Base-by-base conservation (phyloP, 2,888 invertebrate genomes). In the Stenurella melanura region DNA sequence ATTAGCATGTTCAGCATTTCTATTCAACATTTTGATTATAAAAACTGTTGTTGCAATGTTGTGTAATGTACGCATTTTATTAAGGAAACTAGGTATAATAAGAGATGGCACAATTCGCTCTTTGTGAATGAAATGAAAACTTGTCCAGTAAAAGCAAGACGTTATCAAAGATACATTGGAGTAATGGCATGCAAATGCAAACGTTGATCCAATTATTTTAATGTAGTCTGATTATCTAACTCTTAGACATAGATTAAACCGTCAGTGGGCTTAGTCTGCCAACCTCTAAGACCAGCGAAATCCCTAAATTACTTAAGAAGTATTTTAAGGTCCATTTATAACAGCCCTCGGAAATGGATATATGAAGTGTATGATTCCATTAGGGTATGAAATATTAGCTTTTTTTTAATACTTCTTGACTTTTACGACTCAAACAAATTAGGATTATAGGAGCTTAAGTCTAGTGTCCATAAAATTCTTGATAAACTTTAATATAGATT, bases 331-430 rank as follows among this genome's bases (percentile, higher is more conserved):
- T 56, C 26, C 56, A 30, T 68, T 68, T 68, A 68, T 68, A 56
- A 64, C 50, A 50, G 6, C 64, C 42, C 38, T 64, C 38, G 11
- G 2, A 38, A 64, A 64, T 19, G 64, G 42, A 64, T 42, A 19
- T 64, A 64, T 64, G 64, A 64, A 64, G 64, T 68, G 68, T 57
- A 68, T 68, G 34, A 56, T 68, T 68, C 56, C 56, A 67, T 67
- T 67, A 67, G 30, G 30, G 68, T 68, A 56, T 4, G 34, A 54
- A 56, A 21, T 18, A 68, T 68, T 21, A 26, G 60, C 6, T n/a
- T 30, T 26, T 60, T 60, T 60, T 60, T 26, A 60, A 60, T 50
- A 10, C 26, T 10, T n/a, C 54, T n/a, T 19, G 54, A 67, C 67
- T 70, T 70, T 70, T 70, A 70, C 38, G 30, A 18, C 57, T 17